Evolutionary conservation across 1,140 invertebrate genomes (phyloP).

Genomic region (Heliconius himera): DNA sequence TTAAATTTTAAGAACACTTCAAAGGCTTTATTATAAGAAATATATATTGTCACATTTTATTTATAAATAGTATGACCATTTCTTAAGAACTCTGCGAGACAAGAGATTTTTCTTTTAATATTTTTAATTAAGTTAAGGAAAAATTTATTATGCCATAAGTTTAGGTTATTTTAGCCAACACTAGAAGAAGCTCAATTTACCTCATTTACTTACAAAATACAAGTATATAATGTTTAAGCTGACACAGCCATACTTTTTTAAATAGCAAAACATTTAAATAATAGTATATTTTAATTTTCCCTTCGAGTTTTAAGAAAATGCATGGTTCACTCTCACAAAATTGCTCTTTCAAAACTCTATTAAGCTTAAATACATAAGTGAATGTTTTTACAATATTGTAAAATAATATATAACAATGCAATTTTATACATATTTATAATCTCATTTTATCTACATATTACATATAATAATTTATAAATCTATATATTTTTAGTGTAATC

Average conservation of each 20-base stretch:
- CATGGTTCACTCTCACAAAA: not conserved
- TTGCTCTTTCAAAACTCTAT: not conserved
- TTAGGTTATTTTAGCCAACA: not conserved
- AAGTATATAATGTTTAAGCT: not conserved
- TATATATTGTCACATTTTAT: conserved; percentile 15
- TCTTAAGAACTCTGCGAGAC: not conserved
- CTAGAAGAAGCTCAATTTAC: conserved; percentile 1
- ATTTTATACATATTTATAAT: conserved; percentile 28
- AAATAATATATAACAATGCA: conserved; percentile 7
- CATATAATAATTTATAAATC: conserved; percentile 17
- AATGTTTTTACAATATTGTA: conserved; percentile 2
- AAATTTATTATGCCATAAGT: not conserved
- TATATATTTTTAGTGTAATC: not conserved
- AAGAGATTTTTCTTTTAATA: not conserved
- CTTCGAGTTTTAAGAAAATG: not conserved
- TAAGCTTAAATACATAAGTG: not conserved
- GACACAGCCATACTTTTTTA: not conserved
- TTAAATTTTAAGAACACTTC: conserved; percentile 20
- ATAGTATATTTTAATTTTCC: not conserved
- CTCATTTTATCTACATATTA: conserved; percentile 19
- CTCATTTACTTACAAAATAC: not conserved
- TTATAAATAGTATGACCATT: conserved; percentile 1
- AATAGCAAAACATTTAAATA: not conserved
- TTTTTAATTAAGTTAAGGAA: not conserved
- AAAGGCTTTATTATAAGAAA: conserved; percentile 17